Conservation (phyloP, 1,140 invertebrate genomes). For the Octopus bimaculoides region DNA sequence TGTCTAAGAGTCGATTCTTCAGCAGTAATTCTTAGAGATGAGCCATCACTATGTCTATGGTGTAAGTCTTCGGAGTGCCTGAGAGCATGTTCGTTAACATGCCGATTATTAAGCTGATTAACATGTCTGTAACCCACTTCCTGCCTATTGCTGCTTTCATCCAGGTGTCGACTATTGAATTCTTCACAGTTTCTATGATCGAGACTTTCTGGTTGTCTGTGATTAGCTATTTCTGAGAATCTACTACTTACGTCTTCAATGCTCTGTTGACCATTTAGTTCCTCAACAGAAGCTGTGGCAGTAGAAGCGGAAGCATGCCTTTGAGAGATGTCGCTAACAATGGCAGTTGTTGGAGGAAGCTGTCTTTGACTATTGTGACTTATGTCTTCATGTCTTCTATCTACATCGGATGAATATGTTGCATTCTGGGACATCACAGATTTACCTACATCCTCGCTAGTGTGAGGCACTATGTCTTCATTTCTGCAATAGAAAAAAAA, state of each 20-base stretch:
- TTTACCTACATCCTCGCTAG: constrained; percentile 8
- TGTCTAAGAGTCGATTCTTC: not conserved
- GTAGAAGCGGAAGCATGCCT: not conserved
- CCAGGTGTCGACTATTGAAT: not conserved
- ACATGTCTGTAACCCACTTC: not conserved
- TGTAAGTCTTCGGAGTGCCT: not conserved
- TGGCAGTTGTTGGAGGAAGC: not conserved
- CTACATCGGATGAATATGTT: not conserved
- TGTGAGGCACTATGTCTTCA: constrained; percentile 6
- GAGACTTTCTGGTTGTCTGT: not conserved
- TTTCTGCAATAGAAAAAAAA: constrained; percentile 1
- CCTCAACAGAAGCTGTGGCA: not conserved
- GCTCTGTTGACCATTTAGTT: not conserved
- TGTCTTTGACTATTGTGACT: not conserved
- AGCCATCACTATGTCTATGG: constrained; percentile 3
- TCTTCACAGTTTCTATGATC: constrained; percentile 7
- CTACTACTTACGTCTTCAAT: not conserved
- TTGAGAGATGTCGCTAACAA: not conserved
- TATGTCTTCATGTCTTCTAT: constrained; percentile 7
- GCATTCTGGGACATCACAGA: constrained; percentile 8
- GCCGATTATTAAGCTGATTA: constrained; percentile 2
- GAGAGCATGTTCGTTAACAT: not conserved
- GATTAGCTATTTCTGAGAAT: constrained; percentile 10
- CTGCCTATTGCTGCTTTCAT: not conserved
- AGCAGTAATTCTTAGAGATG: not conserved